Evolutionary conservation across 2,113 vertebrate genomes (phyloP).

Genomic region (Procavia capensis): DNA sequence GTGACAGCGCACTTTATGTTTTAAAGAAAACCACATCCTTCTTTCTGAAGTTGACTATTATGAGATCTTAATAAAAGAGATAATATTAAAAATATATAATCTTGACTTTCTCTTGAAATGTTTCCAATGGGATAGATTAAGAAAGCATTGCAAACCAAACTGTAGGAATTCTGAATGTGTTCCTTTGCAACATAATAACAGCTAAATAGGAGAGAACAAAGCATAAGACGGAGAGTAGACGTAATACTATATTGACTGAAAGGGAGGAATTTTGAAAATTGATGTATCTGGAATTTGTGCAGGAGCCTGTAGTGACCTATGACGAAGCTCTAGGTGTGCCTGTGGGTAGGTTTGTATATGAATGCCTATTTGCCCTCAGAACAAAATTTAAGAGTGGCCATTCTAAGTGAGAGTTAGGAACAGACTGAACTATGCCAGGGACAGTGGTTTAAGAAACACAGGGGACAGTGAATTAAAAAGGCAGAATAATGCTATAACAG

Average conservation of each 20-base stretch:
- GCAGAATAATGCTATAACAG: neutral
- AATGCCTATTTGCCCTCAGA: neutral
- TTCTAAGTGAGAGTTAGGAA: neutral
- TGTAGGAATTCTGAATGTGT: constrained; percentile 35
- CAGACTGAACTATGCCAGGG: neutral
- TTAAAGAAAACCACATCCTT: neutral
- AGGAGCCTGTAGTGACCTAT: neutral
- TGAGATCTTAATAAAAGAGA: constrained; percentile 54
- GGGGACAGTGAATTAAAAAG: neutral
- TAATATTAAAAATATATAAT: constrained; percentile 57
- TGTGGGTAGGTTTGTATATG: neutral
- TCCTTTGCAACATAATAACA: constrained; percentile 52
- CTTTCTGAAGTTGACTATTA: neutral
- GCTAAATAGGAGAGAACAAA: constrained; percentile 57
- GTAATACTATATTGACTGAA: no score
- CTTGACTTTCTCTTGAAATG: constrained; percentile 52
- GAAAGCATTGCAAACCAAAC: constrained; percentile 29
- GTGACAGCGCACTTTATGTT: no score
- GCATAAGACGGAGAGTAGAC: neutral
- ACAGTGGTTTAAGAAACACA: neutral
- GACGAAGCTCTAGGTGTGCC: neutral
- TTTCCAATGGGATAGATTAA: constrained; percentile 71
- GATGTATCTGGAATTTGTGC: neutral
- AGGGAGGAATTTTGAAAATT: constrained; percentile 23
- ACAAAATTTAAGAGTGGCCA: neutral